Percentiles rank a stretch among this genome's conserved stretches.
Conservation (phyloP, 1,140 invertebrate genomes). For the Steinernema khuongi region DNA sequence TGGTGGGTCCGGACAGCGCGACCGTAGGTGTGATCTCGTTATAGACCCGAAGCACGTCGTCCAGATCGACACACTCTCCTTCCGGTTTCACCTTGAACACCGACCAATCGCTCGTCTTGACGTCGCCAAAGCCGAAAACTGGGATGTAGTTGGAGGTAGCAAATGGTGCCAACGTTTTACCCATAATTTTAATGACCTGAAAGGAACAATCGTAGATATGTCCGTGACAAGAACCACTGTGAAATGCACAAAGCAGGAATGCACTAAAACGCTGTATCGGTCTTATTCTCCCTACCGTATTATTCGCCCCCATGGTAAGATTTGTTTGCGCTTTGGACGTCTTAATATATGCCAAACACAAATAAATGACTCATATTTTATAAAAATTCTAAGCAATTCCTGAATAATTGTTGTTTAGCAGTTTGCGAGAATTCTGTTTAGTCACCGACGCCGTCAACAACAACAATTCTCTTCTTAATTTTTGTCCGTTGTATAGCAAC, state of each 20-base stretch:
- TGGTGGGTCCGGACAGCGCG: conserved; percentile 60
- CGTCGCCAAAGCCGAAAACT: conserved; percentile 63
- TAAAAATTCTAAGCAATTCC: too few relatives aligned
- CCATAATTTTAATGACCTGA: conserved; percentile 60
- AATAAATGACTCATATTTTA: too few relatives aligned
- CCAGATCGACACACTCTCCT: conserved; percentile 59
- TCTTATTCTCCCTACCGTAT: conserved; percentile 19
- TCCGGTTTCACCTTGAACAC: conserved; percentile 60
- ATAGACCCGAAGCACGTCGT: conserved; percentile 60
- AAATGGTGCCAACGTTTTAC: conserved; percentile 62
- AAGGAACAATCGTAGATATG: not conserved
- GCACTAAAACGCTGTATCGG: not conserved
- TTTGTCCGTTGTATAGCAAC: too few relatives aligned
- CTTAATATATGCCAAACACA: too few relatives aligned
- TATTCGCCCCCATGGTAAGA: too few relatives aligned
- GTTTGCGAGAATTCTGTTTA: too few relatives aligned
- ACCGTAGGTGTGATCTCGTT: conserved; percentile 53
- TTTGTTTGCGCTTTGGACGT: too few relatives aligned
- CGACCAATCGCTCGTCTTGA: conserved; percentile 58
- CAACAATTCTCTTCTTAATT: too few relatives aligned
- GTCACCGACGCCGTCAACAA: too few relatives aligned
- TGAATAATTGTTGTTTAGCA: too few relatives aligned
- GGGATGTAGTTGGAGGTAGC: conserved; percentile 60
- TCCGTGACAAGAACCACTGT: not conserved
- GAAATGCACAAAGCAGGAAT: not conserved